Conservation (phyloP, 2,113 vertebrate genomes). For the Lampris incognitus region DNA sequence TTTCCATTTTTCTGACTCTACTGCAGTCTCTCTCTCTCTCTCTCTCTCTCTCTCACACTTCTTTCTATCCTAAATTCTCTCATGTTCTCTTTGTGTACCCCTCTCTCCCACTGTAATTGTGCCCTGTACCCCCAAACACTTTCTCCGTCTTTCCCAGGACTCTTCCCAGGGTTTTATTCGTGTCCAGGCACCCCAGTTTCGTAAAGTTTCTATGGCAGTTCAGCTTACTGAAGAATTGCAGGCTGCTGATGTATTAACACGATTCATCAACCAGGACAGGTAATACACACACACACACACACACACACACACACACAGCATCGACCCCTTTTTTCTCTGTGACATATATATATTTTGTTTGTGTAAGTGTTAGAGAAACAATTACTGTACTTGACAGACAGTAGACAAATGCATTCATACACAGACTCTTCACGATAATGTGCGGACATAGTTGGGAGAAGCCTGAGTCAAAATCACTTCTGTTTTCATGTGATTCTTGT, state of each 20-base stretch:
- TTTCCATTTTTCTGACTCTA: neutral
- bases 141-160: slow-evolving; percentile 73
- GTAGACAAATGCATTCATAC: too few species aligned
- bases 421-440: too few species aligned
- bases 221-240: slow-evolving; percentile 94
- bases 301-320: slow-evolving; percentile 1
- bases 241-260: slow-evolving; percentile 90
- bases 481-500: too few species aligned
- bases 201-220: slow-evolving; percentile 95
- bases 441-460: too few species aligned
- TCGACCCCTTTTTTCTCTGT: too few species aligned
- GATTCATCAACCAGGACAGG: slow-evolving; percentile 96
- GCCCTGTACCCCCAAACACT: neutral
- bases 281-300: slow-evolving; percentile 51
- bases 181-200: slow-evolving; percentile 95
- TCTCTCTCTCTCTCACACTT: neutral
- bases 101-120: neutral
- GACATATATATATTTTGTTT: too few species aligned
- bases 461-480: too few species aligned
- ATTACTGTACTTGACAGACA: too few species aligned
- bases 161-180: slow-evolving; percentile 91
- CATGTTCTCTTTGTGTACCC: neutral
- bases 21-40: neutral
- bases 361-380: too few species aligned
- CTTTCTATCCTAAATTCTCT: neutral